Evolutionary conservation across 2,113 vertebrate genomes (phyloP).

Genomic region (Suncus etruscus): DNA sequence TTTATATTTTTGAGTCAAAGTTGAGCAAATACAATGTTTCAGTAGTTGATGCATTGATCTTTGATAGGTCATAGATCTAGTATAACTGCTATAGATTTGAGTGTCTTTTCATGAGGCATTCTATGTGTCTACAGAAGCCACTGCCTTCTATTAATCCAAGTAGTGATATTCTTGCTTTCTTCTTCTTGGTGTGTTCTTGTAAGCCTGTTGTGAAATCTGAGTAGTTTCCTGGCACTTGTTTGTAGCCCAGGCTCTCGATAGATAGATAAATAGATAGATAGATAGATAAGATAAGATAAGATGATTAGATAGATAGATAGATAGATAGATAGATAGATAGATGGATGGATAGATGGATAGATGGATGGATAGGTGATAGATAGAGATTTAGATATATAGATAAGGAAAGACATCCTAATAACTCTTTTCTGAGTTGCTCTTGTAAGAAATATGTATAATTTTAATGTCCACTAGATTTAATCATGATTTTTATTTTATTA

Average conservation of each 20-base stretch:
- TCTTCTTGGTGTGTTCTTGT: neutral
- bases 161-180: neutral
- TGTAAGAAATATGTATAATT: no score
- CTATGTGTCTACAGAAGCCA: neutral
- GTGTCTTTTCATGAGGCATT: neutral
- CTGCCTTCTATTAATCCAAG: neutral
- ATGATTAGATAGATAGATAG: no score
- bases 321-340: no score
- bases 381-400: no score
- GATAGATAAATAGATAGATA: no score
- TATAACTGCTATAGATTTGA: rapidly evolving
- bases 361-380: no score
- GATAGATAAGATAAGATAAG: no score
- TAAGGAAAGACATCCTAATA: no score
- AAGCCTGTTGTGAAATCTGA: neutral
- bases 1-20: neutral
- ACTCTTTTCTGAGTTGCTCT: no score
- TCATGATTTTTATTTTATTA: neutral
- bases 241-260: neutral
- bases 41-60: neutral
- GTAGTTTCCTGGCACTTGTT: neutral
- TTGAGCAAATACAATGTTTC: neutral
- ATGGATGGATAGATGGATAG: no score
- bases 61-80: no score
- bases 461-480: neutral